Evolutionary conservation across 1,140 invertebrate species (phyloP), one percentile per base, ranked within the genome.

Genomic region (Megathymus violae): DNA sequence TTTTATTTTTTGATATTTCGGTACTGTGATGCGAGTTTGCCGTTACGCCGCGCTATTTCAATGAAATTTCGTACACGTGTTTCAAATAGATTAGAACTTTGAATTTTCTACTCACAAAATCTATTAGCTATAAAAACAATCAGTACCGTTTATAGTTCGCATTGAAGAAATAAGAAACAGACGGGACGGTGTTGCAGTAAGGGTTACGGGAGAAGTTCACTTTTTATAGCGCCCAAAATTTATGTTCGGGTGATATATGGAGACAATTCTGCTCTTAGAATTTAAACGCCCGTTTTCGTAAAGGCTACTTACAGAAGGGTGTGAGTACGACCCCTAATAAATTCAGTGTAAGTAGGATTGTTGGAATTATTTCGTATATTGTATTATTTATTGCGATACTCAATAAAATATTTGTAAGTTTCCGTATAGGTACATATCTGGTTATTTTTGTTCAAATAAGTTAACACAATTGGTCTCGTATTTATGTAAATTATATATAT

Each of bases 161-260:
- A 58, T 67, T 67, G 61, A 73, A 71, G 78, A 87, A 82, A 89
- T 88, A 89, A 85, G 83, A 82, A 85, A 84, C 85, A 89, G 77
- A 76, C 73, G 76, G 64, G 54, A 34, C 54, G 52, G 62, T 64
- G 58, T 31, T 82, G 76, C 76, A 80, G 66, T 68, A 69, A 74
- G 58, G 75, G 76, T 77, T 70, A 62, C 62, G 54, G 64, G 62
- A 36, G 65, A 78, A 83, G 69, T 86, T 83, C 65, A 85, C 70
- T 88, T 86, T 89, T 87, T 87, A 87, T 87, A 72, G 81, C 76
- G 79, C 80, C 74, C 66, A 80, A 71, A 86, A 88, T 84, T 87
- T 83, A 88, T 84, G 78, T 78, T 79, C 62, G 36, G 19, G 70
- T 89, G 87, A 89, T 85, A 81, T 89, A 89, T 80, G 71, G 70